A percentile compares a stretch with the other conserved stretches of the same genome.
Evolutionary conservation across 2,113 vertebrate genomes (phyloP).

Genomic region (Chauna torquata): DNA sequence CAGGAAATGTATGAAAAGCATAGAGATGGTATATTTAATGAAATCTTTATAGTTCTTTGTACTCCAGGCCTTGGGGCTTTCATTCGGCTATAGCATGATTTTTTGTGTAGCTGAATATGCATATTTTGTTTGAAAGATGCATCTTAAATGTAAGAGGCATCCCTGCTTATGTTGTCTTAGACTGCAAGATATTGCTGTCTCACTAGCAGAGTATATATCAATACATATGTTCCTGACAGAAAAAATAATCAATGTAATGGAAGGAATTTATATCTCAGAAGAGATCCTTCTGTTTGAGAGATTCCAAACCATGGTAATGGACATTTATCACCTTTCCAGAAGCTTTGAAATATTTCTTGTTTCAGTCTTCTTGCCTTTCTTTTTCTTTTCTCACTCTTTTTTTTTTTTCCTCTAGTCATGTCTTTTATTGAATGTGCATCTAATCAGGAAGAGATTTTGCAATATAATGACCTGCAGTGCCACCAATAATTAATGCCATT

Average conservation of each 20-base stretch:
- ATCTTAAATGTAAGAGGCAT: not conserved
- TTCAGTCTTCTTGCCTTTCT: not conserved
- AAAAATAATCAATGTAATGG: slow-evolving; percentile 2
- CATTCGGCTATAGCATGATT: not conserved
- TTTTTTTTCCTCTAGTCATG: not conserved
- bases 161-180: not conserved
- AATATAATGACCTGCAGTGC: not conserved
- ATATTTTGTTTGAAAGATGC: not conserved
- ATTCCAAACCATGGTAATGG: not conserved
- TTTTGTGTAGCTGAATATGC: not conserved
- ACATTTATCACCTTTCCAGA: slow-evolving; percentile 3
- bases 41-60: not conserved
- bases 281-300: not conserved
- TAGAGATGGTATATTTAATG: not conserved
- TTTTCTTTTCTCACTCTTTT: not conserved
- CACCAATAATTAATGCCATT: slow-evolving; percentile 59
- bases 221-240: not conserved
- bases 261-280: slow-evolving; percentile 12
- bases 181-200: not conserved
- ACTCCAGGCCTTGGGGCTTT: not conserved
- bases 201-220: not conserved
- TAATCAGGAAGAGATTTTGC: slow-evolving; percentile 34
- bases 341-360: slow-evolving; percentile 21
- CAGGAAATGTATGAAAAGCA: not conserved
- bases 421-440: not conserved